Base-by-base conservation (phyloP, 2,797 vertebrate genomes). In the Sylvia borin region DNA sequence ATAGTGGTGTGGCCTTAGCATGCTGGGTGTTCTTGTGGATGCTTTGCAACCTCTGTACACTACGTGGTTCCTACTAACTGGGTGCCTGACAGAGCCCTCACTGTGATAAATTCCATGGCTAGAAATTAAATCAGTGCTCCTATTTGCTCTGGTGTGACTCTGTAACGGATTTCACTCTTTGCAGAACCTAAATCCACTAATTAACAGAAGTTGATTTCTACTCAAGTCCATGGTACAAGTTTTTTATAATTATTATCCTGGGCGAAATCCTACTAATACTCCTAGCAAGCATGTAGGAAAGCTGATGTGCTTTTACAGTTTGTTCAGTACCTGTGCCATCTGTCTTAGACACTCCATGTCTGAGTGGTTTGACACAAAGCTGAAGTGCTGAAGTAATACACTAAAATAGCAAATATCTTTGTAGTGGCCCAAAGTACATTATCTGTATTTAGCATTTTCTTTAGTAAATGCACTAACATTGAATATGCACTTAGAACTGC, bases 111-210 rank as follows among this genome's bases (percentile, higher is more conserved):
- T 96, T 95, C 95, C 94, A 89, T 13, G 32, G 84, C 91, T 92
- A 94, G 90, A 96, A 96, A 97, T 92, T 92, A 90, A 96, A 97
- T 96, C 91, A 96, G 77, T 62, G 76, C 90, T 95, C 91, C 62
- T 95, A 57, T 77, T 95, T 96, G 95, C 87, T 95, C 95, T 96
- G 85, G 88, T 47, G 4, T 85, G 94, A 97, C 93, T 94, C 95
- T 4, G 5, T 74, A 94, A 96, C 55, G 83, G 84, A 86, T 95
- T 94, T 89, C 85, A 92, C 71, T 87, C 88, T 91, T 91, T 61
- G 91, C 18, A 96, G 93, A 97, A 95, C 94, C 79, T 55, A 90
- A 76, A 92, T 57, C 83, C 29, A 10, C 91, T 95, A 93, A 92
- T 95, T 88, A 95, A 97, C 48, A 96, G 68, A 95, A 92, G 60